These are phyloP conservation scores for Mactra quadrangularis DNA, from an alignment of 1,140 invertebrate genomes.

Conservation along the genomic window DNA sequence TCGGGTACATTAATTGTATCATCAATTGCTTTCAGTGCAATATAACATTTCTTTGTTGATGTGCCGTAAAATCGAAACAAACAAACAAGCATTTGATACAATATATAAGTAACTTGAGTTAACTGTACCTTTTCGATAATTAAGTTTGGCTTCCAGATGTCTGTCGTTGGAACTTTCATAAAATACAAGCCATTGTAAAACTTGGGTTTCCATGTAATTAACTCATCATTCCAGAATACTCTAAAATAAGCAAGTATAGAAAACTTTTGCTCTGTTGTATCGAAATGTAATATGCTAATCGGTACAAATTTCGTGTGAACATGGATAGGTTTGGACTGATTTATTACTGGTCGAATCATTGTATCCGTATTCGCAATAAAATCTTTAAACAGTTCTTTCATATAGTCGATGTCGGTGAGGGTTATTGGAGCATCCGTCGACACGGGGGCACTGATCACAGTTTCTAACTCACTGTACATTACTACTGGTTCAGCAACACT, in stretches of 20 bases:
- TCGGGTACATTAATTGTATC: too few relatives aligned
- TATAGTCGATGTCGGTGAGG: background rate
- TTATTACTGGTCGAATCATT: background rate
- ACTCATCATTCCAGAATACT: constrained; percentile 5
- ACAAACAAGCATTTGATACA: too few relatives aligned
- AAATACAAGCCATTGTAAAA: background rate
- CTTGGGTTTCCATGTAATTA: background rate
- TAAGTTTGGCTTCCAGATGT: constrained; percentile 30
- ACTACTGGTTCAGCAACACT: too few relatives aligned
- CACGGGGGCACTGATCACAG: too few relatives aligned
- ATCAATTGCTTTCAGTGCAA: too few relatives aligned
- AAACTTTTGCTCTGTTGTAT: constrained; percentile 39
- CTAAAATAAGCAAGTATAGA: constrained; percentile 30
- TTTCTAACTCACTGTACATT: too few relatives aligned
- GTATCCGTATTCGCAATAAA: background rate
- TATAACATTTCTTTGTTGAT: too few relatives aligned
- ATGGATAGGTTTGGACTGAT: constrained; percentile 2
- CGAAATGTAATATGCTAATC: constrained; percentile 12
- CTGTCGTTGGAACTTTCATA: background rate
- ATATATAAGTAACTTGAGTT: too few relatives aligned
- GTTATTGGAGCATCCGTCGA: too few relatives aligned
- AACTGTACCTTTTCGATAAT: constrained; percentile 30
- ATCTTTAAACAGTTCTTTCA: background rate
- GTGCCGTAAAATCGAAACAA: too few relatives aligned
- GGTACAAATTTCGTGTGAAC: constrained; percentile 11